A percentile compares a stretch with the other conserved stretches of the same genome.
phyloP scores from a whole-genome alignment of 1,140 invertebrate species.

The Matsumurasca onukii region DNA sequence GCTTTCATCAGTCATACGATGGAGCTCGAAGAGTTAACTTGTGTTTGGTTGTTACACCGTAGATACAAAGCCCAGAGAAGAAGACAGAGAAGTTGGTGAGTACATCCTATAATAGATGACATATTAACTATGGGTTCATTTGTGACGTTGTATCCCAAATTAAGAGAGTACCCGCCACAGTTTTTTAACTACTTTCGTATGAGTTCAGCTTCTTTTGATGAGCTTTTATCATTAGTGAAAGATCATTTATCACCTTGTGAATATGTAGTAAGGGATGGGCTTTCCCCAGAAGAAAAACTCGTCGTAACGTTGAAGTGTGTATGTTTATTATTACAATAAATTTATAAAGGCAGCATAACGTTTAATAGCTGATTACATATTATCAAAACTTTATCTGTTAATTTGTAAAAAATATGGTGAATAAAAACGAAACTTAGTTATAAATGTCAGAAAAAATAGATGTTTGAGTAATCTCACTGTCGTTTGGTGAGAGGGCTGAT shows the following conservation, averaged over 20 bases:
- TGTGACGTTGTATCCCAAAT: conserved; percentile 18
- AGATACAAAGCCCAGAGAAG: conserved; percentile 19
- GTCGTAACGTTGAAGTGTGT: conserved; percentile 43
- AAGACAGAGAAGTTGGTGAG: conserved; percentile 19
- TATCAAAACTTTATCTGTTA: no score
- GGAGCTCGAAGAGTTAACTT: conserved; percentile 13
- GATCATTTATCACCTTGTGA: conserved; percentile 37
- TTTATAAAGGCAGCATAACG: no score
- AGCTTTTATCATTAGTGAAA: conserved; percentile 39
- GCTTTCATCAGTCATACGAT: neutral
- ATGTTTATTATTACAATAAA: conserved; percentile 36
- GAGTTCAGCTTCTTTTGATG: conserved; percentile 50
- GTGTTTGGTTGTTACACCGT: conserved; percentile 2
- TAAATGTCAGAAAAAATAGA: neutral
- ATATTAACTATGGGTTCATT: conserved; percentile 12
- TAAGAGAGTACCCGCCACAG: conserved; percentile 2
- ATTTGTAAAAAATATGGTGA: neutral
- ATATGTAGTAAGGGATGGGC: conserved; percentile 40
- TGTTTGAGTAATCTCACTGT: neutral
- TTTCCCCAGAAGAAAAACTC: conserved; percentile 43
- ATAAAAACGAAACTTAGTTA: neutral
- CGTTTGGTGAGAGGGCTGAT: neutral
- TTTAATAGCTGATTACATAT: no score
- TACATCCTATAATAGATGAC: conserved; percentile 5
- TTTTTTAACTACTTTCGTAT: conserved; percentile 42